Base-by-base conservation (phyloP, 1,140 invertebrate species). In the Zaprionus camerounensis region DNA sequence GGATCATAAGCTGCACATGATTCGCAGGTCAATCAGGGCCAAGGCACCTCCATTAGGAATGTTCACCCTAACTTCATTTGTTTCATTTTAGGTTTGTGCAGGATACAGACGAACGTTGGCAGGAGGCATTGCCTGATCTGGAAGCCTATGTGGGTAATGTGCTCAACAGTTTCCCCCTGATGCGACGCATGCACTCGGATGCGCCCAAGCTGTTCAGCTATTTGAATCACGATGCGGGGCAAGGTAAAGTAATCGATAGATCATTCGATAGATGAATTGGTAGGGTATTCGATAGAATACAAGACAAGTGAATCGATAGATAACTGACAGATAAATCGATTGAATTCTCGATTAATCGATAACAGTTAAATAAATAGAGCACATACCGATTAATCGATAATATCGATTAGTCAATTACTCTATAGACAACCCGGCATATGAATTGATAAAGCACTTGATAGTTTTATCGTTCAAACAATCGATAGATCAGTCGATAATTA, bases 151-250 rank as follows among this genome's bases (percentile, higher is more conserved):
- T 83, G 4, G 53, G 72, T 1, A 86, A 82, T 78, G 76, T 77
- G 0, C 17, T 87, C 13, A 62, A 65, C 20, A 80, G 83, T 51
- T 61, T 79, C 6, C 72, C 83, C 0, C 15, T 86, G 9, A 31
- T 86, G n/a, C 59, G 80, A 6, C 49, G 82, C n/a, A 82, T 87
- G 82, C 64, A 77, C 51, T 6, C 13, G 12, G 82, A 86, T 36
- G 65, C 34, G 5, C 36, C 49, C 2, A 80, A 56, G 36, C 49
- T 62, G 11, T 5, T 73, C 3, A 15, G 56, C 3, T 63, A 46
- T 12, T 49, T 67, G 0, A 34, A 31, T 0, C 20, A 12, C 9
- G 76, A 82, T 0, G 13, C 57, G 7, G 38, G 5, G 0, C 4
- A 38, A 53, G 56, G 82, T 79, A 12, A 46, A 22, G 17, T 11